A percentile compares a stretch with the other conserved stretches of the same genome.
Evolutionary conservation across 2,888 invertebrate genomes (phyloP).

Genomic region (Entomobrya multifasciata): DNA sequence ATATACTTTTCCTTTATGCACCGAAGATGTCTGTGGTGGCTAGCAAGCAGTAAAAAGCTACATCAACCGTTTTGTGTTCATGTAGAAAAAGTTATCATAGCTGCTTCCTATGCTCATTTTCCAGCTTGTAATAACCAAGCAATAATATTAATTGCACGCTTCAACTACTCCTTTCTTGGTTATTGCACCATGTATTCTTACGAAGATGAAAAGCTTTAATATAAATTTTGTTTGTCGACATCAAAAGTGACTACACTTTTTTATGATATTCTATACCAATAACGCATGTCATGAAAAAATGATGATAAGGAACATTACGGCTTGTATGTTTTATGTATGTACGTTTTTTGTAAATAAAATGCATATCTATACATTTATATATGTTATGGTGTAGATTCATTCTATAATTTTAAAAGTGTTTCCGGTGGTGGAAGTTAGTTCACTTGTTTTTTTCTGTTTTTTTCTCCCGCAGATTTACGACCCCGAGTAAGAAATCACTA

Average conservation of each 20-base stretch:
- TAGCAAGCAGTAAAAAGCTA: no score
- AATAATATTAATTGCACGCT: conserved; percentile 58
- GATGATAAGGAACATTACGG: background rate
- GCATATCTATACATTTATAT: no score
- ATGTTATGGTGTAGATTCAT: no score
- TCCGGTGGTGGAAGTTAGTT: conserved; percentile 14
- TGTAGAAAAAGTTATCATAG: conserved; percentile 2
- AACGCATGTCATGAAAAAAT: background rate
- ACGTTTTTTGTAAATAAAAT: no score
- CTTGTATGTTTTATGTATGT: background rate
- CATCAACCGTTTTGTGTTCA: no score
- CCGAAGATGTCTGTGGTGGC: no score
- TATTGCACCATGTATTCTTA: background rate
- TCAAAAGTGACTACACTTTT: conserved; percentile 40
- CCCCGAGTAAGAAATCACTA: conserved; percentile 96
- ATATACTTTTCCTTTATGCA: no score
- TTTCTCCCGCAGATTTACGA: conserved; percentile 87
- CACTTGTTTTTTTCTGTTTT: conserved; percentile 15
- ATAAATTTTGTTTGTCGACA: conserved; percentile 46
- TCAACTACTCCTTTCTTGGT: conserved; percentile 17
- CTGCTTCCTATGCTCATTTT: background rate
- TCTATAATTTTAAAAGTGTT: conserved; percentile 53
- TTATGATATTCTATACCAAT: conserved; percentile 17
- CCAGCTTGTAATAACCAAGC: conserved; percentile 31
- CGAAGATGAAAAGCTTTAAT: conserved; percentile 15